Conservation (phyloP, 2,888 invertebrate species). For the Acleris laterana region DNA sequence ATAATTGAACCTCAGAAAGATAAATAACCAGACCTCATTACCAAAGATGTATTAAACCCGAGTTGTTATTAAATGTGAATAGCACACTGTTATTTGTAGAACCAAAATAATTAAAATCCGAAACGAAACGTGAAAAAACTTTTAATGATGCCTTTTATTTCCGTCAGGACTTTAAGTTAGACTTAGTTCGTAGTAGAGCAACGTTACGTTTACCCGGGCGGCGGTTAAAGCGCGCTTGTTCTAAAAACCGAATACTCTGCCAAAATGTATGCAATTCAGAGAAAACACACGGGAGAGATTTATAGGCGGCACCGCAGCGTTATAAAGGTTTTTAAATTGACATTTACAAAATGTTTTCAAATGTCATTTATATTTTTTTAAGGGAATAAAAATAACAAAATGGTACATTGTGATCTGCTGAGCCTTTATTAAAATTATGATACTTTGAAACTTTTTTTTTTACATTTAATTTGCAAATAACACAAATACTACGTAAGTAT, state of each 20-base stretch:
- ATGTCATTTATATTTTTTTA: no score
- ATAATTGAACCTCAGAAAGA: no score
- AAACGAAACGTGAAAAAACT: slow-evolving; percentile 13
- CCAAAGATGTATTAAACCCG: no score
- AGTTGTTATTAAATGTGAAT: neutral
- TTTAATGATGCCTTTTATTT: slow-evolving; percentile 9
- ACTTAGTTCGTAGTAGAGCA: slow-evolving; percentile 10
- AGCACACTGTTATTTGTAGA: neutral
- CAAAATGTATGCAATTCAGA: slow-evolving; percentile 60
- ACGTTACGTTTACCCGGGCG: slow-evolving; percentile 40
- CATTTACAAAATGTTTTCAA: no score
- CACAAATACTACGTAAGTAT: no score
- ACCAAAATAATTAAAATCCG: neutral
- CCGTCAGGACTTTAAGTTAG: slow-evolving; percentile 18
- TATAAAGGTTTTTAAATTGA: no score
- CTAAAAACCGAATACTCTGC: slow-evolving; percentile 66
- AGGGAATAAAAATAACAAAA: no score
- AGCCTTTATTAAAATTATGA: no score
- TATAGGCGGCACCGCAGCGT: slow-evolving; percentile 6
- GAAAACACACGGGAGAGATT: slow-evolving; percentile 42
- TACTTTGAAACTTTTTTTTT: no score
- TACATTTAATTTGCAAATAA: no score
- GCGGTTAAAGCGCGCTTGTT: slow-evolving; percentile 64
- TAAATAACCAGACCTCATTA: no score
- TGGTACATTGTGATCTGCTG: no score